phyloP scores from a whole-genome alignment of 2,113 vertebrate species.

The Tor tambroides region DNA sequence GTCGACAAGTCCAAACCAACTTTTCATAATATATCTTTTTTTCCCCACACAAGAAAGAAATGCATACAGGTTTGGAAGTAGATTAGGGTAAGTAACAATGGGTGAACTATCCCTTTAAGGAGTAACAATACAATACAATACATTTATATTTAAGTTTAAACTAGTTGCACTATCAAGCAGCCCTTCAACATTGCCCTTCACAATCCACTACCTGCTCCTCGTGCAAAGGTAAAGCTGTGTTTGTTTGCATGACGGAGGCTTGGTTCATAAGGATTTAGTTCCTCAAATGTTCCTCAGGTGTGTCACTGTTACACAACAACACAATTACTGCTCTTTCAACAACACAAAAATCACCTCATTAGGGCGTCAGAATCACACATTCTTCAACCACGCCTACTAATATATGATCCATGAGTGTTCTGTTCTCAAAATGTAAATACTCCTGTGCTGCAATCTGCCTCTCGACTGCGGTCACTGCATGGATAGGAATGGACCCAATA shows the following conservation, averaged over 20 bases:
- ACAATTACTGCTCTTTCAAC: conserved; percentile 49
- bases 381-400: conserved; percentile 43
- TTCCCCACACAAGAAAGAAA: not conserved
- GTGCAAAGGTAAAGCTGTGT: conserved; percentile 35
- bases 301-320: conserved; percentile 52
- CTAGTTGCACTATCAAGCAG: not conserved
- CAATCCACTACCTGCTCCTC: conserved; percentile 29
- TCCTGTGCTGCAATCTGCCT: conserved; percentile 1
- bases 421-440: not conserved
- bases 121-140: not conserved
- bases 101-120: not conserved
- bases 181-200: conserved; percentile 27
- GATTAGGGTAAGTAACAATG: not conserved
- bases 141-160: not conserved
- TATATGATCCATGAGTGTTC: not conserved
- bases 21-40: too few species aligned
- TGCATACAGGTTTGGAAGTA: not conserved
- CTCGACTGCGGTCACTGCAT: not conserved
- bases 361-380: conserved; percentile 21
- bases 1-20: too few species aligned
- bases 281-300: conserved; percentile 48
- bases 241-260: conserved; percentile 26
- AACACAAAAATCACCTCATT: conserved; percentile 42
- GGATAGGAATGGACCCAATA: conserved; percentile 48
- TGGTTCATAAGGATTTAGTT: conserved; percentile 18